These are phyloP conservation scores for Engraulis encrasicolus DNA, from an alignment of 2,113 vertebrate genomes.

Conservation along the genomic window DNA sequence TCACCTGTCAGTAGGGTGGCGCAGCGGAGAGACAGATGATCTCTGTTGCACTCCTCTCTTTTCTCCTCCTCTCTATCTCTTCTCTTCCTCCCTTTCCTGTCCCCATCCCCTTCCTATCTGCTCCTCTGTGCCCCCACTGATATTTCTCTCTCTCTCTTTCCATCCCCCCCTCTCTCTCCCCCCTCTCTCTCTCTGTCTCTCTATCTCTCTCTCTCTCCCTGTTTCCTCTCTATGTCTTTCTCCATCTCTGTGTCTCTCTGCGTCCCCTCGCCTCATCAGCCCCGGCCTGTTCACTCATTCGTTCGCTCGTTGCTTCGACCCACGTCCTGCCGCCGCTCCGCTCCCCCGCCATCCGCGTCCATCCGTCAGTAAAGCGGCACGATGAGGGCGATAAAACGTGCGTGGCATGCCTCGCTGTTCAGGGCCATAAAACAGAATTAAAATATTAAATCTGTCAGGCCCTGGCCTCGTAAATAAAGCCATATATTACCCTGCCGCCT, in stretches of 20 bases:
- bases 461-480: conserved; percentile 76
- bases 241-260: too few relatives aligned
- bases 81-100: neutral
- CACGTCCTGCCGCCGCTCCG: conserved; percentile 41
- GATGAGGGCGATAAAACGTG: conserved; percentile 69
- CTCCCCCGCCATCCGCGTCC: too few relatives aligned
- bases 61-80: conserved; percentile 27
- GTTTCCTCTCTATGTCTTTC: neutral
- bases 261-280: conserved; percentile 17
- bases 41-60: conserved; percentile 35
- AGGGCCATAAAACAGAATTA: conserved; percentile 77
- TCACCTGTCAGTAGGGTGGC: conserved; percentile 26
- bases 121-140: neutral
- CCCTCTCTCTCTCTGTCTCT: neutral
- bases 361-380: conserved; percentile 43
- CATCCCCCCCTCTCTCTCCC: neutral
- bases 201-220: neutral
- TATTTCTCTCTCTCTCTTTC: neutral
- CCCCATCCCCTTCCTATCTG: neutral
- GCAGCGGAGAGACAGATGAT: conserved; percentile 53
- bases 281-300: neutral
- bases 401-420: conserved; percentile 67
- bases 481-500: conserved; percentile 70
- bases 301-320: conserved; percentile 33
- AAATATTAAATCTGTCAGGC: conserved; percentile 83